Evolutionary conservation across 2,888 invertebrate species (phyloP), one percentile per base, ranked within the genome.

Genomic region (Argyra leucocephala): DNA sequence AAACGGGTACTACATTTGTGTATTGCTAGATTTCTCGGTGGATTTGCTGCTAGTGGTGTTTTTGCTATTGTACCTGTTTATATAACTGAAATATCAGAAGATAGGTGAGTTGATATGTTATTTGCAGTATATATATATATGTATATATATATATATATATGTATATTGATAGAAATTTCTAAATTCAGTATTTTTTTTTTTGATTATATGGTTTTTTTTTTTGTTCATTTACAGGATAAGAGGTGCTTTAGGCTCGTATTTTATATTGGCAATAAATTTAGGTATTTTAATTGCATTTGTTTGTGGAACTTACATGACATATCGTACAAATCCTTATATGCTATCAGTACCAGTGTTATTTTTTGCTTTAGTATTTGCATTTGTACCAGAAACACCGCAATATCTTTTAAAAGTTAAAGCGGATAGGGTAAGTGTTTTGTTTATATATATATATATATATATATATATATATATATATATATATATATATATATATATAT

Each of bases 301-400:
- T 0, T 31, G 78, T 61, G 77, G 77, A 21, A 73, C 74, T 63
- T 79, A 67, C 64, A 73, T 73, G 21, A 63, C 73, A 12, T 79
- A 76, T 65, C 68, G 61, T 0, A 69, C 69, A 0, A 73, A 74
- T 7, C 72, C 78, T 0, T 74, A 75, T 69, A 68, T 77, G 5
- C 64, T 72, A 2, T 69, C 74, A 3, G n/a, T 62, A 0, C 22
- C 77, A 1, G 68, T 74, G 3, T n/a, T 77, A 18, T 4, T 73
- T 5, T 78, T 75, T 67, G 57, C 76, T 6, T 18, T 71, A 0
- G 71, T 73, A 10, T 75, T 78, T 57, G 65, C 71, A 57, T 76
- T 75, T 31, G 69, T 79, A 64, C 79, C 79, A 0, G 79, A 80
- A 67, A 78, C 78, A 3, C 80, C 80, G 1, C 74, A 74, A 65